Evolutionary conservation across 2,113 vertebrate species (phyloP), one percentile per base, ranked within the genome.

Genomic region (Xiphorhynchus elegans): DNA sequence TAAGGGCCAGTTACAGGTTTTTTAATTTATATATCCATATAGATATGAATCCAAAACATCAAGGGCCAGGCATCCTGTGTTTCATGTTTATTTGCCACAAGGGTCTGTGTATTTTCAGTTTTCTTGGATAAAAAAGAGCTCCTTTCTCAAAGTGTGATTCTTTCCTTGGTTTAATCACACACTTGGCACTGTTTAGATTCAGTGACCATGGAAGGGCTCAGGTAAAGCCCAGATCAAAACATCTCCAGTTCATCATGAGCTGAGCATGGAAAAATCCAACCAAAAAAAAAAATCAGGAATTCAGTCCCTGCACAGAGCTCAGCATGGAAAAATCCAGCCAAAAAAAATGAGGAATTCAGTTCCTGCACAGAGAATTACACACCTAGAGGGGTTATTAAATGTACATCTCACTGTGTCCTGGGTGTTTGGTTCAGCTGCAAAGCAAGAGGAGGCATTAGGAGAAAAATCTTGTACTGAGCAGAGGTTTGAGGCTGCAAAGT

Each of bases 121-220:
- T 63, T 31, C 3, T 46, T 37, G 18, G 55, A 37, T 37, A 3
- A 13, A 31, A 29, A 53, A 46, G 5, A 46, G 5, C 18, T 82
- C 21, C 47, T 78, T 76, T 59, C 26, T 21, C 47, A 56, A 40
- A 68, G 19, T 40, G 58, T 15, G 21, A 6, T 9, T 69, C 33
- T n/a, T 31, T 58, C 72, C 42, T 74, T 55, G 21, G 31, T 44
- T 67, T 26, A 44, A 47, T 24, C 29, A 24, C 39, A 26, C 19
- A 21, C 17, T 7, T 7, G 13, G 12, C 29, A 29, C 7, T 28
- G 14, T 13, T 46, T 33, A n/a, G 62, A 21, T 18, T 18, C 13
- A 11, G 39, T 18, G 20, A 16, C 24, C 24, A 3, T 1, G 4
- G 2, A 52, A 47, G 44, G 2, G 1, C 23, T 25, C 17, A 46